phyloP scores from a whole-genome alignment of 2,888 invertebrate genomes.

The Ectobius pallidus region DNA sequence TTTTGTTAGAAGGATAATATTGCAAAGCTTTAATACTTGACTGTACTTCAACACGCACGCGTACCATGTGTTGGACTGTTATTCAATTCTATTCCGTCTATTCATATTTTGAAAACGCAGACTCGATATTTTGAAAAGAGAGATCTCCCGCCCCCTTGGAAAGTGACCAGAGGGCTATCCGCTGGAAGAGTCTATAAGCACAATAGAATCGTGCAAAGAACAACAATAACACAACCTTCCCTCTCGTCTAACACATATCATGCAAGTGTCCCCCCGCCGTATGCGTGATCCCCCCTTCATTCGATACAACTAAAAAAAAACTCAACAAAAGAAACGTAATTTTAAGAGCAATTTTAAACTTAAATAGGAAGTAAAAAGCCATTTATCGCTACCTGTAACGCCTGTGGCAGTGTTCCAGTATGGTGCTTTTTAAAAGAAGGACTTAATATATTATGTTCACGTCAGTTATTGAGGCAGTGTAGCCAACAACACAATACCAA shows the following conservation, averaged over 20 bases:
- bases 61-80: constrained; percentile 17
- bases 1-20: no score
- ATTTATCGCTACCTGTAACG: constrained; percentile 1
- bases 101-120: background rate
- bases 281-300: background rate
- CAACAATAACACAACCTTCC: background rate
- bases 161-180: constrained; percentile 11
- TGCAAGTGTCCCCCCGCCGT: no score
- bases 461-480: no score
- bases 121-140: constrained; percentile 20
- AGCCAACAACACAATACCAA: no score
- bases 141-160: background rate
- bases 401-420: constrained; percentile 1
- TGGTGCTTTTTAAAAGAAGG: no score
- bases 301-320: background rate
- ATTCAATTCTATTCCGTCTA: background rate
- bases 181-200: background rate
- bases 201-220: constrained; percentile 13
- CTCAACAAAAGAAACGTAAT: constrained; percentile 16
- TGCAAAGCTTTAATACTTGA: no score
- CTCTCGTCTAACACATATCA: background rate
- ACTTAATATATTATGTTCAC: no score
- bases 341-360: constrained; percentile 16
- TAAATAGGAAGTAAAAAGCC: constrained; percentile 16
- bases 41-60: constrained; percentile 12